Evolutionary conservation across 2,797 vertebrate species (phyloP).

Genomic region (Okamejei kenojei): DNA sequence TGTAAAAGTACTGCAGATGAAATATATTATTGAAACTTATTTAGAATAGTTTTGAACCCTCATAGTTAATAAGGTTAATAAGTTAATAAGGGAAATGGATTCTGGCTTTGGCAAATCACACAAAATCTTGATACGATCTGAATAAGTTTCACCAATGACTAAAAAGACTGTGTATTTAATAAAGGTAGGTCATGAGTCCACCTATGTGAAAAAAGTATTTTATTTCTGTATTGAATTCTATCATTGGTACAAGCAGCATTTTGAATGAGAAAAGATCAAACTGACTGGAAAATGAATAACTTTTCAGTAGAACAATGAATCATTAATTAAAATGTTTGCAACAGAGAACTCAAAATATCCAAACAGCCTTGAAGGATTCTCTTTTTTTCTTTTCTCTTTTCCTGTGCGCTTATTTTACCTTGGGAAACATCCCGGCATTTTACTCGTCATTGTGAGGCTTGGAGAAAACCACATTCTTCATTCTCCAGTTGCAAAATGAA

Average conservation of each 20-base stretch:
- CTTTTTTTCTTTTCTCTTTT: not conserved
- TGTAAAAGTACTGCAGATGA: not conserved
- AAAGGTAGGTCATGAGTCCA: not conserved
- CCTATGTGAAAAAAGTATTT: not conserved
- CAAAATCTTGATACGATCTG: not conserved
- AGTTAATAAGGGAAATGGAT: not conserved
- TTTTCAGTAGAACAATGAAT: not conserved
- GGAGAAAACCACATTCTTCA: constrained; percentile 5
- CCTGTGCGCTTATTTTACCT: not conserved
- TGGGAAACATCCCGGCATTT: not conserved
- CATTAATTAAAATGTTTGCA: not conserved
- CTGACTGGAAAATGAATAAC: not conserved
- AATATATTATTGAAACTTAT: not conserved
- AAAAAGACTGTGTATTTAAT: not conserved
- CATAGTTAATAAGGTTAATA: not conserved
- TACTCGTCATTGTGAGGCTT: not conserved
- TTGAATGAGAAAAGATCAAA: not conserved
- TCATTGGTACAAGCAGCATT: not conserved
- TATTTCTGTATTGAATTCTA: not conserved
- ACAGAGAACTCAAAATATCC: not conserved
- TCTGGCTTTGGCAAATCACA: not conserved
- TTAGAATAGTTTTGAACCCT: not conserved
- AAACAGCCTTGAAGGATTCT: not conserved
- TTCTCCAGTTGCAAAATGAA: constrained; percentile 1
- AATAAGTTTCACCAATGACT: not conserved